A percentile compares a stretch with the other conserved stretches of the same genome.
Conservation (phyloP, 2,113 vertebrate species). For the Dinomys branickii region DNA sequence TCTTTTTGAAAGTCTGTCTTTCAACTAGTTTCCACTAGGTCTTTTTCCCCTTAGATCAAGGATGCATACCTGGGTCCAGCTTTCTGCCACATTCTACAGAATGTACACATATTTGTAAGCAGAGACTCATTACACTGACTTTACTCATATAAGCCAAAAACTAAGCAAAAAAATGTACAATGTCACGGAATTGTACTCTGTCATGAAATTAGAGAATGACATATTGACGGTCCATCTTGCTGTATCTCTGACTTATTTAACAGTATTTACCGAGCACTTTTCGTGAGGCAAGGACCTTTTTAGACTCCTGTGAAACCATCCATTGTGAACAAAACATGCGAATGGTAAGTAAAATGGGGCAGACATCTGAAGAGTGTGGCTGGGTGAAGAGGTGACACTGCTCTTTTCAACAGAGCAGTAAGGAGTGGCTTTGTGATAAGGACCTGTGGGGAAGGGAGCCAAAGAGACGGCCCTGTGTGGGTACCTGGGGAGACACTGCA, state of each 20-base stretch:
- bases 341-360: too few relatives aligned
- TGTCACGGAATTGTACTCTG: background rate
- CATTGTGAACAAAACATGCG: background rate
- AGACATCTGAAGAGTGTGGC: background rate
- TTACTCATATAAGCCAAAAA: background rate
- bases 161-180: background rate
- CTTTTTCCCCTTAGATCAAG: background rate
- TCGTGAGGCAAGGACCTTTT: background rate
- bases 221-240: background rate
- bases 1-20: background rate
- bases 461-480: background rate
- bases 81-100: background rate
- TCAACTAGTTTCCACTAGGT: background rate
- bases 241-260: background rate
- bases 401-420: background rate
- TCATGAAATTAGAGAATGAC: background rate
- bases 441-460: background rate
- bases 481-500: background rate
- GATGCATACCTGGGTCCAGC: background rate
- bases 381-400: too few relatives aligned
- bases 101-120: background rate
- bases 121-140: background rate
- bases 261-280: background rate
- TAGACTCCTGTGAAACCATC: slow-evolving; percentile 9
- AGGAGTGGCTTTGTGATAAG: background rate